Percentiles rank a stretch among this genome's conserved stretches.
phyloP scores from a whole-genome alignment of 2,113 vertebrate genomes.

The Rhabdornis inornatus region DNA sequence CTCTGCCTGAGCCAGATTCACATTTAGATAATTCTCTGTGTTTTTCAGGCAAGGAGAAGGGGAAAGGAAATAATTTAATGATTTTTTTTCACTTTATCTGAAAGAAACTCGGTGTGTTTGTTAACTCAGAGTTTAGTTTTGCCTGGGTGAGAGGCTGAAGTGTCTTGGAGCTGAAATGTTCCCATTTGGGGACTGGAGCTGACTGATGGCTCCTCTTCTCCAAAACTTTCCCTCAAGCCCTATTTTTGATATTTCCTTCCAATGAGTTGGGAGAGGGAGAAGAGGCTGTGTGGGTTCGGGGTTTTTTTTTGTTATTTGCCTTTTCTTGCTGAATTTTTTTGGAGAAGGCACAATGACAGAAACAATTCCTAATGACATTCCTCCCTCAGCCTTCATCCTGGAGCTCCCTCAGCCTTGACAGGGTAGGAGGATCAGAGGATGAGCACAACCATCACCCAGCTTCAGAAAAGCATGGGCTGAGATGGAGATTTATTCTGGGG shows the following conservation, averaged over 20 bases:
- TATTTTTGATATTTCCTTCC: neutral
- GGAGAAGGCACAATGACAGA: neutral
- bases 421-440: neutral
- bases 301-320: neutral
- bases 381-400: neutral
- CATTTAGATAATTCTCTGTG: neutral
- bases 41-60: neutral
- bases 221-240: neutral
- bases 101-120: neutral
- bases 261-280: neutral
- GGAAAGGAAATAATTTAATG: neutral
- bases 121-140: neutral
- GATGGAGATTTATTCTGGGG: neutral
- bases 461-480: neutral
- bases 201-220: neutral
- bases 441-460: neutral
- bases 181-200: neutral
- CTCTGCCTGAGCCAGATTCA: neutral
- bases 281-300: neutral
- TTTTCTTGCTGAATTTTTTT: neutral
- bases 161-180: neutral
- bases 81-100: accelerated
- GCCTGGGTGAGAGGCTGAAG: neutral
- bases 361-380: neutral
- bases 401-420: neutral